Conservation (phyloP, 2,113 vertebrate species). For the Okapia johnstoni region DNA sequence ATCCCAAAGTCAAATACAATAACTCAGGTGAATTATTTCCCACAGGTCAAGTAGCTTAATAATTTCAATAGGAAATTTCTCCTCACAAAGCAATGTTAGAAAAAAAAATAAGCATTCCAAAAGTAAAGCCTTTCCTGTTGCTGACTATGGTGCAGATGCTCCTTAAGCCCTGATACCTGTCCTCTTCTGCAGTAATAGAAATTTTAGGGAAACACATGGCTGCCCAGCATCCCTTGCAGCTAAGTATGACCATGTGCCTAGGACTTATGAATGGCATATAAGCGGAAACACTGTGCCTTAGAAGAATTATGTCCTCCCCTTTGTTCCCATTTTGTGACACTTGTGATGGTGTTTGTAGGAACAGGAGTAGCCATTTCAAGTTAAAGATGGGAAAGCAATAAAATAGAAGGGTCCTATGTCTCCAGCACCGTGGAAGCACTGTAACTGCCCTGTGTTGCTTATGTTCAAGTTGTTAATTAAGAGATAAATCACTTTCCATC, state of each 20-base stretch:
- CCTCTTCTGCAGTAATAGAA: background rate
- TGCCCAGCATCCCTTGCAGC: background rate
- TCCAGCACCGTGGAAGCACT: background rate
- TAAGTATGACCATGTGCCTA: background rate
- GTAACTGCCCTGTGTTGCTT: background rate
- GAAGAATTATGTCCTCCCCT: background rate
- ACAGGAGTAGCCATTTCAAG: background rate
- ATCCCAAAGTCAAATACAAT: background rate
- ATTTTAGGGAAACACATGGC: background rate
- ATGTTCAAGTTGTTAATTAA: background rate
- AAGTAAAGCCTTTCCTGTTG: constrained; percentile 5
- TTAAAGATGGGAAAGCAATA: background rate
- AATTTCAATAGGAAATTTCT: background rate
- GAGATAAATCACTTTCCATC: background rate
- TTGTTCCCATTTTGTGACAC: background rate
- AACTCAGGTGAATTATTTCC: constrained; percentile 10
- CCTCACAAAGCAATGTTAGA: background rate
- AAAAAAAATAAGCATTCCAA: background rate
- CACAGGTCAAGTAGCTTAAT: background rate
- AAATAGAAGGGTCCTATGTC: background rate
- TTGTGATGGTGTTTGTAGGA: background rate
- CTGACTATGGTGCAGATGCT: background rate
- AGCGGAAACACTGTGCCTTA: background rate
- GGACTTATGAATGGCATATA: background rate
- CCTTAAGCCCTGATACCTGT: background rate